Conservation (phyloP, 2,797 vertebrate genomes). For the Enteromius anoplus region DNA sequence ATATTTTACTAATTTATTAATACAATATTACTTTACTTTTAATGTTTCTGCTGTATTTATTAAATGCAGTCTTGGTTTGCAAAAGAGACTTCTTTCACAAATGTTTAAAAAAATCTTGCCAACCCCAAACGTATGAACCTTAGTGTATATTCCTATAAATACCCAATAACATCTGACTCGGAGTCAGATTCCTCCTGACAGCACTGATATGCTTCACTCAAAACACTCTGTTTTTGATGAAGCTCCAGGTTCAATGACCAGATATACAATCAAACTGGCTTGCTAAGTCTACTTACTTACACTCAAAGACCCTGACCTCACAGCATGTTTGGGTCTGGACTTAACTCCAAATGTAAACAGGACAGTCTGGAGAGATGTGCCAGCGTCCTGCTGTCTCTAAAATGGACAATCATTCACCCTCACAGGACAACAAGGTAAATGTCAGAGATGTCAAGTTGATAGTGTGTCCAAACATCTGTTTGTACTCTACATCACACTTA, state of each 20-base stretch:
- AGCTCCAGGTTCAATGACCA: slow-evolving; percentile 25
- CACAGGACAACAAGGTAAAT: slow-evolving; percentile 40
- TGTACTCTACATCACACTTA: slow-evolving; percentile 30
- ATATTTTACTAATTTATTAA: background rate
- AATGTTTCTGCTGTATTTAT: background rate
- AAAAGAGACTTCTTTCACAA: background rate
- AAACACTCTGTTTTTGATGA: slow-evolving; percentile 44
- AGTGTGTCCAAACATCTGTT: slow-evolving; percentile 41
- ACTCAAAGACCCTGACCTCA: slow-evolving; percentile 50
- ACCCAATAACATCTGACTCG: background rate
- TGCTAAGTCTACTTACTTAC: slow-evolving; percentile 37
- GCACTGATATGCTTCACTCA: background rate
- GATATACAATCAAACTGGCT: slow-evolving; percentile 42
- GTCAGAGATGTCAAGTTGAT: slow-evolving; percentile 44
- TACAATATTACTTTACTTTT: background rate
- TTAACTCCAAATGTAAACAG: slow-evolving; percentile 56
- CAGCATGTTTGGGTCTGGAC: slow-evolving; percentile 43
- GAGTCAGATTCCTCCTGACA: too few species aligned
- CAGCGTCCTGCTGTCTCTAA: slow-evolving; percentile 41
- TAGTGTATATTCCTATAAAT: background rate
- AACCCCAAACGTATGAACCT: slow-evolving; percentile 6
- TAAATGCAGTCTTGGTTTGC: background rate
- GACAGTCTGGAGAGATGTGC: slow-evolving; percentile 31
- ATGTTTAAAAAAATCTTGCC: background rate
- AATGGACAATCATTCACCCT: slow-evolving; percentile 43